These are phyloP conservation scores for Apamea crenata DNA, from an alignment of 2,888 invertebrate genomes.

Conservation along the genomic window DNA sequence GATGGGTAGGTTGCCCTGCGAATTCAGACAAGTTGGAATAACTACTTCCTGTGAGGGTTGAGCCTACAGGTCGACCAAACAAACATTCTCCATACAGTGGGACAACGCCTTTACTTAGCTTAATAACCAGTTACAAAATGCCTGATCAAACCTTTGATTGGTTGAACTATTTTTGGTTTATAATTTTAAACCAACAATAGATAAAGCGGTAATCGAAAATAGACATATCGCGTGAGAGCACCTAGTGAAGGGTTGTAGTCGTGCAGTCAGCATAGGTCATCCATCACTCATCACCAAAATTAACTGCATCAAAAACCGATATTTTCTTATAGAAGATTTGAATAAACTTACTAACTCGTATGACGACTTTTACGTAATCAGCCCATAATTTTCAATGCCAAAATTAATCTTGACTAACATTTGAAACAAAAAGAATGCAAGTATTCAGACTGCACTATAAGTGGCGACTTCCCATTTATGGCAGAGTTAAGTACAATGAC, in stretches of 20 bases:
- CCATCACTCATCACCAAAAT: too few species aligned
- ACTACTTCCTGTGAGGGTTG: slow-evolving; percentile 39
- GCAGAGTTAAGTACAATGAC: slow-evolving; percentile 15
- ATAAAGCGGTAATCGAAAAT: not conserved
- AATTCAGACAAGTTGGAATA: slow-evolving; percentile 55
- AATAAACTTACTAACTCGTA: not conserved
- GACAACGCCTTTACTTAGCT: not conserved
- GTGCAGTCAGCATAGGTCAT: too few species aligned
- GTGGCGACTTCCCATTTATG: not conserved
- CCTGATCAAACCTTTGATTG: not conserved
- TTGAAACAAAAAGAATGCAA: not conserved
- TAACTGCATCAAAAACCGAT: not conserved
- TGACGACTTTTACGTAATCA: not conserved
- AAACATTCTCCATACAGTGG: slow-evolving; percentile 3
- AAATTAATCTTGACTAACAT: not conserved
- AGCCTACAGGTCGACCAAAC: slow-evolving; percentile 18
- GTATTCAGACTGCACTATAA: not conserved
- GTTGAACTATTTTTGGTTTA: not conserved
- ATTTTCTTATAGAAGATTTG: not conserved
- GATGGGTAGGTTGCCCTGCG: slow-evolving; percentile 62
- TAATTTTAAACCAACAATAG: too few species aligned
- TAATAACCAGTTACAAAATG: not conserved
- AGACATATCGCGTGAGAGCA: not conserved
- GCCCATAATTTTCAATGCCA: not conserved
- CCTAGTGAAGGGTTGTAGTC: not conserved